A percentile compares a stretch with the other conserved stretches of the same genome.
Conservation (phyloP, 2,113 vertebrate genomes). For the Brachypteracias leptosomus region DNA sequence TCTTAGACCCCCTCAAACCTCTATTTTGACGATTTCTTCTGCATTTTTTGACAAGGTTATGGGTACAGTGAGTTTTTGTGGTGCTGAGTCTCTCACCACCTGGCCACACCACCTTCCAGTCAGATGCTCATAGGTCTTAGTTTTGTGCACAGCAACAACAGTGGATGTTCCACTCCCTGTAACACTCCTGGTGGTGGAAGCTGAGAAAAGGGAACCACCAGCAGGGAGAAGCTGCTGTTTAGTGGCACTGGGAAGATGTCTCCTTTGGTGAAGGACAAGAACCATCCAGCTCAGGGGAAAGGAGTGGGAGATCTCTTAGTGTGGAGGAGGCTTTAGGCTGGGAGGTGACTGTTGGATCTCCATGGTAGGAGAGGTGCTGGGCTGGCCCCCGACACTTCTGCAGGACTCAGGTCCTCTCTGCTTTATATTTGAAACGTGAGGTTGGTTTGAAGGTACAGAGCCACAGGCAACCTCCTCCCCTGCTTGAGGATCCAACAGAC, state of each 20-base stretch:
- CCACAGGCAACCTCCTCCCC: background rate
- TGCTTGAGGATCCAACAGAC: background rate
- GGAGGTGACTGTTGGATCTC: background rate
- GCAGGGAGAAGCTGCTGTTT: background rate
- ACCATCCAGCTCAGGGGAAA: background rate
- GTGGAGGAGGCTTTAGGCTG: background rate
- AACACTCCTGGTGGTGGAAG: background rate
- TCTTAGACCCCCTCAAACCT: background rate
- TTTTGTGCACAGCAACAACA: background rate
- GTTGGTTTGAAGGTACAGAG: background rate
- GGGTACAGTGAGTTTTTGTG: accelerated
- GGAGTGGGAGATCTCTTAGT: background rate
- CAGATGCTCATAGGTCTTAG: background rate
- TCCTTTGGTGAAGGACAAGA: accelerated
- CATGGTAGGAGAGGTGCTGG: background rate
- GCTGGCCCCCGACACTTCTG: background rate
- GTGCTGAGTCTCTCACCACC: background rate
- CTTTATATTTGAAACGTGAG: background rate
- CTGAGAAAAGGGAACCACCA: background rate
- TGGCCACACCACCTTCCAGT: background rate
- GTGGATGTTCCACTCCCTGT: background rate
- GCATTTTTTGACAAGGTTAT: background rate
- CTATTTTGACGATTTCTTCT: background rate
- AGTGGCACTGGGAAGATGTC: background rate
- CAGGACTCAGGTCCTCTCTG: background rate